These are phyloP conservation scores for Cyphomyrmex costatus DNA, from an alignment of 1,140 invertebrate genomes.

Conservation along the genomic window DNA sequence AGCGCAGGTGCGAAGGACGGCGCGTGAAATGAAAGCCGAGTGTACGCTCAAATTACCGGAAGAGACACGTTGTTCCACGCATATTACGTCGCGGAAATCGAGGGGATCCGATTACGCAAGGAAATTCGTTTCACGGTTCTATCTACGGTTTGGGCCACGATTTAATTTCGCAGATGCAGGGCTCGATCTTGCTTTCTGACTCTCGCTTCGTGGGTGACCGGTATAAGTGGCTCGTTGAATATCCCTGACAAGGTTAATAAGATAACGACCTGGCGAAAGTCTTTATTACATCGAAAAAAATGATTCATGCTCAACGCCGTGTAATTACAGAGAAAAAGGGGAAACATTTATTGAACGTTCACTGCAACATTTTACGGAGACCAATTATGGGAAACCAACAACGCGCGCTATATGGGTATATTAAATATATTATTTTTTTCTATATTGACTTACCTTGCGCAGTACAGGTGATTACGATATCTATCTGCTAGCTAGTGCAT, in stretches of 20 bases:
- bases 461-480: neutral
- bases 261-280: slow-evolving; percentile 48
- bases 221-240: neutral
- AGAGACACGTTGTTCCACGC: slow-evolving; percentile 19
- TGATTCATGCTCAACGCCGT: neutral
- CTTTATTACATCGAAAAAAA: neutral
- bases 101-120: slow-evolving; percentile 33
- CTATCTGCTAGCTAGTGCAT: slow-evolving; percentile 43
- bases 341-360: slow-evolving; percentile 36
- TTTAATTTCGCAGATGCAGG: neutral
- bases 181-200: neutral
- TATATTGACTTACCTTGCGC: slow-evolving; percentile 41
- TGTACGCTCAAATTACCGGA: slow-evolving; percentile 49
- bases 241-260: slow-evolving; percentile 39
- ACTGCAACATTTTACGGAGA: neutral
- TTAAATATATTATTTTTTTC: slow-evolving; percentile 9
- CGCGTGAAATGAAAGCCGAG: slow-evolving; percentile 47
- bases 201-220: slow-evolving; percentile 2
- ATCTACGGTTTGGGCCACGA: neutral
- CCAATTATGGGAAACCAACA: neutral
- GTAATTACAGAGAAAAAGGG: slow-evolving; percentile 20
- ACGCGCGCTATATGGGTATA: neutral
- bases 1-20: slow-evolving; percentile 52
- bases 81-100: slow-evolving; percentile 46
- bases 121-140: neutral